phyloP scores from a whole-genome alignment of 1,140 invertebrate genomes.

The Chironomus striatipennis region DNA sequence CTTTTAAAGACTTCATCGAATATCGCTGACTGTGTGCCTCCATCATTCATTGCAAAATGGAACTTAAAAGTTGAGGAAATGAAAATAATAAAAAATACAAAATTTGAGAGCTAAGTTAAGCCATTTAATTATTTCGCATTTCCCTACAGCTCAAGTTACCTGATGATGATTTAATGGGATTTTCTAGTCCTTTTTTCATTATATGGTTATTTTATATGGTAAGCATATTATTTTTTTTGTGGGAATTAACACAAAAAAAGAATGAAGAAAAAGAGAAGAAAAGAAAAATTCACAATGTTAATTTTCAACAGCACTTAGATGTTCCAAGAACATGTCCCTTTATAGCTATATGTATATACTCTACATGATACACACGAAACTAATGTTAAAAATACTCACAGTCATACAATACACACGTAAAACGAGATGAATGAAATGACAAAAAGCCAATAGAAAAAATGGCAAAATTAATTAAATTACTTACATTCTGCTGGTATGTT shows the following conservation, averaged over 20 bases:
- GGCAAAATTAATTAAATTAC: constrained; percentile 36
- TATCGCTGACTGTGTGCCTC: not conserved
- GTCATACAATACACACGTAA: too few relatives aligned
- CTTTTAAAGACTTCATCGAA: not conserved
- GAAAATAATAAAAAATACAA: not conserved
- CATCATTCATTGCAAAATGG: not conserved
- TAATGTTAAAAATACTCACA: too few relatives aligned
- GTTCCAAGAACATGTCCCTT: constrained; percentile 2
- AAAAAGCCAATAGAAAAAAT: too few relatives aligned
- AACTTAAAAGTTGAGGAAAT: not conserved
- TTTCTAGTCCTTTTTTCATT: constrained; percentile 19
- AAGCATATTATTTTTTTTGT: not conserved
- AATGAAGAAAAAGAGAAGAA: constrained; percentile 25
- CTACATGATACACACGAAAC: not conserved
- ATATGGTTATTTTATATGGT: constrained; percentile 5
- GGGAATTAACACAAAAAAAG: not conserved
- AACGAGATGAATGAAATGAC: too few relatives aligned
- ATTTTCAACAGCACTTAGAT: not conserved
- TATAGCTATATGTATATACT: not conserved
- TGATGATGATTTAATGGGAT: constrained; percentile 22
- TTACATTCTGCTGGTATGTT: constrained; percentile 63
- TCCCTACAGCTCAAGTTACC: not conserved
- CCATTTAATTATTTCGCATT: constrained; percentile 1
- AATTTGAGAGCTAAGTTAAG: not conserved
- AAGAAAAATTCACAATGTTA: constrained; percentile 26